A percentile compares a stretch with the other conserved stretches of the same genome.
These are phyloP conservation scores for Dipodomys spectabilis DNA, from an alignment of 2,113 vertebrate species.

Conservation along the genomic window DNA sequence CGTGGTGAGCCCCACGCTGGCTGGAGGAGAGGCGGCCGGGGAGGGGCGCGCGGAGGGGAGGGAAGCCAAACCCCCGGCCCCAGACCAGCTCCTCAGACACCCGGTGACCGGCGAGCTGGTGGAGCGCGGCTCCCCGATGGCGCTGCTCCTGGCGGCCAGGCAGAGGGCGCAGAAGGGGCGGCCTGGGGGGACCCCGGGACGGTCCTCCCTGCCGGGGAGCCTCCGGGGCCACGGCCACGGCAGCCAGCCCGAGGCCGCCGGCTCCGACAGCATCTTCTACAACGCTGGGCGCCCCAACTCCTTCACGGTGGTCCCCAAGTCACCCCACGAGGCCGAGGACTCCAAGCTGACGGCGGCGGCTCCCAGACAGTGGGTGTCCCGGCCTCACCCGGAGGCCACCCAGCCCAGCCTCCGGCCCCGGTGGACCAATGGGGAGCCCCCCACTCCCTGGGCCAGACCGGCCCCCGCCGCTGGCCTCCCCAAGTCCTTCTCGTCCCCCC, in stretches of 20 bases:
- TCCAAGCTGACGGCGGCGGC: not conserved
- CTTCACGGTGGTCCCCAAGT: slow-evolving; percentile 87
- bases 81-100: slow-evolving; percentile 78
- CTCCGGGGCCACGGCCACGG: slow-evolving; percentile 36
- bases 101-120: slow-evolving; percentile 84
- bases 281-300: slow-evolving; percentile 85
- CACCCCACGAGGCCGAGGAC: slow-evolving; percentile 6
- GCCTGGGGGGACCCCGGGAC: not conserved
- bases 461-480: not conserved
- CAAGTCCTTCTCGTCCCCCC: not conserved
- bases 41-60: not conserved
- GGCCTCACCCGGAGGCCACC: not conserved
- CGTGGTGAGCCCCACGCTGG: not conserved
- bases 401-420: not conserved
- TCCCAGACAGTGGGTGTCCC: slow-evolving; percentile 11
- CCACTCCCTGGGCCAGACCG: not conserved
- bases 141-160: slow-evolving; percentile 93
- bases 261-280: slow-evolving; percentile 82
- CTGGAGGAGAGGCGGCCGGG: not conserved
- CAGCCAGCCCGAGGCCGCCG: not conserved
- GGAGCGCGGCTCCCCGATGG: slow-evolving; percentile 91
- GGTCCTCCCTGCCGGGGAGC: slow-evolving; percentile 74
- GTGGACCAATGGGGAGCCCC: not conserved
- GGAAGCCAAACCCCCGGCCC: not conserved
- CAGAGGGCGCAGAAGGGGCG: slow-evolving; percentile 90